Base-by-base conservation (phyloP, 2,113 vertebrate species). In the Silurus asotus region DNA sequence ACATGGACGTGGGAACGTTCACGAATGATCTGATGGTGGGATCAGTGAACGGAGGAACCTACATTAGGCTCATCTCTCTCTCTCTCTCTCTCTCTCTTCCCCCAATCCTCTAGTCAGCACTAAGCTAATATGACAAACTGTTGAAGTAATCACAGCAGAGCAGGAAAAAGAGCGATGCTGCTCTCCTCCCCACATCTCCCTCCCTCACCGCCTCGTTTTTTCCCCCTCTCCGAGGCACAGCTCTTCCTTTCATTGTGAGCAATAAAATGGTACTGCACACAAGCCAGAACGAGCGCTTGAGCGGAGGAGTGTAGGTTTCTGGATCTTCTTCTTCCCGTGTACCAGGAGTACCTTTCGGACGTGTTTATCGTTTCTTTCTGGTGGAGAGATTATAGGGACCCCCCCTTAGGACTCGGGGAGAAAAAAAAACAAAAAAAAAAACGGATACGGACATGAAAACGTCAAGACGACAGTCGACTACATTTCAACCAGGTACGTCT, bases 101-200 rank as follows among this genome's bases (percentile, higher is more conserved):
- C 20, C 37, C 62, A 89, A 90, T 87, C 87, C 88, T 88, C 23
- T 87, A 83, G 84, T 91, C 91, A 90, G 88, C 75, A 55, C 84
- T 92, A 91, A 94, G 90, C 89, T 81, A 88, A 94, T 90, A 90
- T 90, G 93, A 95, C 93, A 92, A 88, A 55, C 88, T 88, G 91
- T 88, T 90, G 92, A 92, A 92, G 89, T 88, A 89, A 91, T 87
- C 19, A 83, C 88, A 90, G 89, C 84, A 62, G 62, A 55, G 75
- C n/a, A 28, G 9, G 37, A 37, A 76, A 23, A 23, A 25, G 55
- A 79, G 25, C 75, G 75, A 77, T 56, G 51, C 25, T 5, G 6
- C 7, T 51, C 87, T 62, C 82, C 74, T 84, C 56, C 81, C 84
- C 85, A 67, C 28, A 80, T 77, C 86, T 62, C 86, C 59, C 87